A percentile compares a stretch with the other conserved stretches of the same genome.
phyloP scores from a whole-genome alignment of 2,113 vertebrate genomes.

The Thermophis baileyi region DNA sequence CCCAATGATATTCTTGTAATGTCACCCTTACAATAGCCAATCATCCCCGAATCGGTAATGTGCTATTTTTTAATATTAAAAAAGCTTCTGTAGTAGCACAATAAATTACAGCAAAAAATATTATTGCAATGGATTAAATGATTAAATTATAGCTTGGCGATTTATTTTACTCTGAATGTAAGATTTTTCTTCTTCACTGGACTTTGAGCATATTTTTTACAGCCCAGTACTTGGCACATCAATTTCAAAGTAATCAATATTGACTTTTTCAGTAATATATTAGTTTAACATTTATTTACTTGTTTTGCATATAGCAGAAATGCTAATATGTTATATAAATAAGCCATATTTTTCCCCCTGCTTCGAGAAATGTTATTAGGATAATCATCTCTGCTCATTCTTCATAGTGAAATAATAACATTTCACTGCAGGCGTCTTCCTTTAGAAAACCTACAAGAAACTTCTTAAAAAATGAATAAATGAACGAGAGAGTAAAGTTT shows the following conservation, averaged over 20 bases:
- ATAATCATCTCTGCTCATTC: conserved; percentile 29
- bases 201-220: conserved; percentile 36
- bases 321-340: conserved; percentile 31
- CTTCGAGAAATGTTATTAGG: conserved; percentile 34
- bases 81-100: conserved; percentile 9
- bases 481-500: not conserved
- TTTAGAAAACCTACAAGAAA: not conserved
- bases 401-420: conserved; percentile 4
- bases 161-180: conserved; percentile 35
- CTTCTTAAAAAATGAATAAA: not conserved
- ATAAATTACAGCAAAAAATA: conserved; percentile 38
- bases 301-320: conserved; percentile 29
- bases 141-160: conserved; percentile 34
- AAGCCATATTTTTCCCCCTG: conserved; percentile 8
- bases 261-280: conserved; percentile 40
- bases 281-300: conserved; percentile 41
- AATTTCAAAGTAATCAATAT: conserved; percentile 42
- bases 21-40: conserved; percentile 28
- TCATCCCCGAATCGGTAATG: conserved; percentile 11
- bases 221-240: conserved; percentile 35
- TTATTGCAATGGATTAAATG: conserved; percentile 39
- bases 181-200: conserved; percentile 40
- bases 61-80: conserved; percentile 8
- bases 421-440: not conserved
- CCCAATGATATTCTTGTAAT: conserved; percentile 5